Conservation (phyloP, 2,888 invertebrate species). For the Clitarchus hookeri region DNA sequence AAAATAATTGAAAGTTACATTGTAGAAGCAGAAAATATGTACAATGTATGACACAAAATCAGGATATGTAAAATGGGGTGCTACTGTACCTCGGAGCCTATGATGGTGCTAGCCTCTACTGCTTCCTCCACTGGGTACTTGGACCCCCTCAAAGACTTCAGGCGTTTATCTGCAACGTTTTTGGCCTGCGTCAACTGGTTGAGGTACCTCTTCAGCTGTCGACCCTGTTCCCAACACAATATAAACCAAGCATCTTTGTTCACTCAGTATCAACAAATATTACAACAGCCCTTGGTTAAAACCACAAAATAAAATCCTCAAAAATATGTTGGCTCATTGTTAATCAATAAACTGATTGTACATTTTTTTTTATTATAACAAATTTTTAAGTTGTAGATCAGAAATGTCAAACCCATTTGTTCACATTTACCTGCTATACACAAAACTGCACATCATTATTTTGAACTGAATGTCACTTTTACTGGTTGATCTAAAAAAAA, state of each 20-base stretch:
- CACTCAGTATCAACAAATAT: no score
- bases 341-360: no score
- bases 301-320: not conserved
- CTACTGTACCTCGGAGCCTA: conserved; percentile 34
- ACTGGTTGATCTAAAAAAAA: no score
- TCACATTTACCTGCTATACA: not conserved
- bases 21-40: no score
- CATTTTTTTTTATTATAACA: no score
- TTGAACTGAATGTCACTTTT: not conserved
- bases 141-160: conserved; percentile 77
- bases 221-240: conserved; percentile 56
- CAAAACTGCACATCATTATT: not conserved
- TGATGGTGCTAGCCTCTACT: conserved; percentile 54
- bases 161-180: conserved; percentile 76
- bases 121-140: conserved; percentile 61
- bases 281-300: not conserved
- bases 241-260: no score
- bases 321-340: not conserved
- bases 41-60: no score
- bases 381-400: no score
- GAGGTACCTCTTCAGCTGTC: conserved; percentile 82
- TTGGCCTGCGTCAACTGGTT: conserved; percentile 81
- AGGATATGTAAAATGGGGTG: no score
- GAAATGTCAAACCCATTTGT: no score
- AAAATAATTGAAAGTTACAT: no score